Evolutionary conservation across 2,797 vertebrate species (phyloP).

Genomic region (Salarias fasciatus): DNA sequence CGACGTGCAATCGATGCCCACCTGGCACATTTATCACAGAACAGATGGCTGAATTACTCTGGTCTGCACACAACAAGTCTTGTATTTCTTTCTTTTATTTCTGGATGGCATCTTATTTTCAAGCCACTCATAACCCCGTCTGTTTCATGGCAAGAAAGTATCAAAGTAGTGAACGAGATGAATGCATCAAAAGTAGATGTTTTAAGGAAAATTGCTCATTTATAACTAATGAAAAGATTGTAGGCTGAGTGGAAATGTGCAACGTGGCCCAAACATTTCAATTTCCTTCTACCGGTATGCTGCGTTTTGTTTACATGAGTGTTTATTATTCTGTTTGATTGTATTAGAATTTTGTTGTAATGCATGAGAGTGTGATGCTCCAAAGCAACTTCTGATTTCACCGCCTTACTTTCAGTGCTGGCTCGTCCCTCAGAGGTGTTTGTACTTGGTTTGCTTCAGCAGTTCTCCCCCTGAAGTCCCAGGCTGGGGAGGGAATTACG

Average conservation of each 20-base stretch:
- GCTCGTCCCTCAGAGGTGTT: background rate
- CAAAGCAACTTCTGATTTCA: constrained; percentile 31
- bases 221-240: constrained; percentile 44
- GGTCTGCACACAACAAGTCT: constrained; percentile 22
- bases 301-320: constrained; percentile 54
- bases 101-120: constrained; percentile 18
- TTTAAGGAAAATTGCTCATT: constrained; percentile 43
- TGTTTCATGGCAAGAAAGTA: constrained; percentile 22
- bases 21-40: constrained; percentile 38
- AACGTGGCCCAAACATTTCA: constrained; percentile 36
- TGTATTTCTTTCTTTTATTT: constrained; percentile 24
- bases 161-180: constrained; percentile 28
- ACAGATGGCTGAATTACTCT: constrained; percentile 35
- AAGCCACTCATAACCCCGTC: constrained; percentile 36
- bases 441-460: constrained; percentile 33
- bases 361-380: constrained; percentile 63
- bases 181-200: background rate
- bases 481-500: constrained; percentile 22
- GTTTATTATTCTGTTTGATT: constrained; percentile 35
- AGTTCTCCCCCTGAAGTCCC: constrained; percentile 31
- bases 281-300: constrained; percentile 33
- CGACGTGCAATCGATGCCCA: constrained; percentile 29
- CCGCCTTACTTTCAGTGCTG: constrained; percentile 17
- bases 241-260: constrained; percentile 20
- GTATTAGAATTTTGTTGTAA: constrained; percentile 32